These are phyloP conservation scores for Drosophila siamana DNA, from an alignment of 2,888 invertebrate genomes.

Conservation along the genomic window DNA sequence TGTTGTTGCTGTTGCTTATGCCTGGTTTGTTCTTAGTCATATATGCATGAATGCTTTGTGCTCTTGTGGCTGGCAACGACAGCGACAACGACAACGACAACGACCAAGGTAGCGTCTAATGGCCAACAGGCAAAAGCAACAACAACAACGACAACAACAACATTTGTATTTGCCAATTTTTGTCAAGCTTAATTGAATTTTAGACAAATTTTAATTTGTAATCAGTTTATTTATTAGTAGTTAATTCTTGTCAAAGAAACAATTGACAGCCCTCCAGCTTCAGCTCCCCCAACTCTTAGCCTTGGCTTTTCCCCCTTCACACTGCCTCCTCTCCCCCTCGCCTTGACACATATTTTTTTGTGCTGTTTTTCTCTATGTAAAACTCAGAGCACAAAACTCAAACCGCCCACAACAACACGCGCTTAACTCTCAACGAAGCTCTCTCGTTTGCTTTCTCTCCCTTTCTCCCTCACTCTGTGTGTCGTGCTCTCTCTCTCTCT, in stretches of 20 bases:
- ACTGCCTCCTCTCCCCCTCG: neutral
- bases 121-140: constrained; percentile 10
- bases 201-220: constrained; percentile 24
- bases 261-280: constrained; percentile 6
- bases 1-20: constrained; percentile 52
- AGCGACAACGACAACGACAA: neutral
- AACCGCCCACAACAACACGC: constrained; percentile 13
- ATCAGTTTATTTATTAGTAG: constrained; percentile 68
- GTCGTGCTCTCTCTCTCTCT: neutral
- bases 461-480: neutral
- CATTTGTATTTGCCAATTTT: constrained; percentile 44
- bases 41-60: constrained; percentile 80
- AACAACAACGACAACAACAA: constrained; percentile 4
- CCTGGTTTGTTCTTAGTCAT: constrained; percentile 81
- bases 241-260: constrained; percentile 8
- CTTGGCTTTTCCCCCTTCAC: constrained; percentile 8
- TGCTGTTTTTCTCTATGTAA: constrained; percentile 4
- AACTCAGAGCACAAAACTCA: constrained; percentile 15
- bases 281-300: constrained; percentile 12
- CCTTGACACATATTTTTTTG: neutral
- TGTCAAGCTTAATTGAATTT: constrained; percentile 62
- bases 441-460: neutral
- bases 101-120: neutral
- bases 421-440: neutral
- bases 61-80: constrained; percentile 43